A percentile compares a stretch with the other conserved stretches of the same genome.
Conservation (phyloP, 2,888 invertebrate species). For the Drosophila niveifrons region DNA sequence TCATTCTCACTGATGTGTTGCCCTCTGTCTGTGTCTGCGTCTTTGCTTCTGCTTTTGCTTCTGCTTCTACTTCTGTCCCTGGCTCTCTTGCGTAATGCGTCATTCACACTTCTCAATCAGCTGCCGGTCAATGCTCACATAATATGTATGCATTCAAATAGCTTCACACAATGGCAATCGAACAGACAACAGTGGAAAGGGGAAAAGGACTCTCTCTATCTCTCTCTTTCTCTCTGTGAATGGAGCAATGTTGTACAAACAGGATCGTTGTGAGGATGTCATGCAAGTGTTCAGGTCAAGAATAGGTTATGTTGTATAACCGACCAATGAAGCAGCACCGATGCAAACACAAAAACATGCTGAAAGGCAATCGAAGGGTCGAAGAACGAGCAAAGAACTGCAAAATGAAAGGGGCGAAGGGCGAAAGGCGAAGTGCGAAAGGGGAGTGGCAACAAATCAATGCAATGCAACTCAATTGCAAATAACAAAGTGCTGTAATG, state of each 20-base stretch:
- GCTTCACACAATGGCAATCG: conserved; percentile 30
- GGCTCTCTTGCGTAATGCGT: conserved; percentile 19
- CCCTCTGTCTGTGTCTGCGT: background rate
- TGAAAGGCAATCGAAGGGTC: background rate
- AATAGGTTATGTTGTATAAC: conserved; percentile 50
- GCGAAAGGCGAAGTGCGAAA: no score
- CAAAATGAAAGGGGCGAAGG: conserved; percentile 20
- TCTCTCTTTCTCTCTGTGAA: background rate
- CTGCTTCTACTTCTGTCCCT: background rate
- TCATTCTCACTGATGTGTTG: conserved; percentile 10
- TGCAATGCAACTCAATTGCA: conserved; percentile 46
- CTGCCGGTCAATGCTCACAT: conserved; percentile 35
- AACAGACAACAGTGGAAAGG: background rate
- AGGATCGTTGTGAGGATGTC: conserved; percentile 25
- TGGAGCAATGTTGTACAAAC: background rate
- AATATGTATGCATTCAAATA: conserved; percentile 35
- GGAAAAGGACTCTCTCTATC: background rate
- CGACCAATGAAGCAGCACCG: conserved; percentile 3
- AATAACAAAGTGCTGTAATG: conserved; percentile 38
- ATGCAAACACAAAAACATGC: background rate
- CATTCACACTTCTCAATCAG: conserved; percentile 42
- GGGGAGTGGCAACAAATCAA: conserved; percentile 42
- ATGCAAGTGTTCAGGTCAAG: conserved; percentile 16
- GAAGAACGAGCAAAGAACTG: no score
- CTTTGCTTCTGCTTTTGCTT: background rate